phyloP scores from a whole-genome alignment of 2,113 vertebrate genomes.

The Fregata magnificens region DNA sequence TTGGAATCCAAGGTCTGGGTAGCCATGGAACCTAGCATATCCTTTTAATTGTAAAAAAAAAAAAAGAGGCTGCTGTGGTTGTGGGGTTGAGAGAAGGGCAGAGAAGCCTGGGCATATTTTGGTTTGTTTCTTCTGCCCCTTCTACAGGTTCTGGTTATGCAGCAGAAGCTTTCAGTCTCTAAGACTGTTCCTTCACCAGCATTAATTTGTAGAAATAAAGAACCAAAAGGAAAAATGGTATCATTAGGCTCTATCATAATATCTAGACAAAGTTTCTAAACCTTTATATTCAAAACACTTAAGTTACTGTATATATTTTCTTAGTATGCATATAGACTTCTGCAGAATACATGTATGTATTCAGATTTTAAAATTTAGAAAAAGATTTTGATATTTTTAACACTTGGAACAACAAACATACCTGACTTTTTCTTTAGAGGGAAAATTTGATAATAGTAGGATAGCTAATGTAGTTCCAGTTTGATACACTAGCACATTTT shows the following conservation, averaged over 20 bases:
- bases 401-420: neutral
- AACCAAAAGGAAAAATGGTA: neutral
- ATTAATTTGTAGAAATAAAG: neutral
- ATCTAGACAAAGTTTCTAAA: neutral
- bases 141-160: neutral
- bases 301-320: neutral
- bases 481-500: neutral
- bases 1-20: neutral
- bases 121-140: neutral
- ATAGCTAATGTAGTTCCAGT: neutral
- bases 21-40: neutral
- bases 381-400: neutral
- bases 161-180: neutral
- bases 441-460: too few relatives aligned
- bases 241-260: neutral
- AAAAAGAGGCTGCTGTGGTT: neutral
- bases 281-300: neutral
- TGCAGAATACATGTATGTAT: neutral
- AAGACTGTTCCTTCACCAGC: neutral
- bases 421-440: too few relatives aligned
- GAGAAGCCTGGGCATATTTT: neutral
- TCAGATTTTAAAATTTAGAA: neutral
- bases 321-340: fast-evolving
- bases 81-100: neutral
- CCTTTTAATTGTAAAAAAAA: neutral